A percentile compares a stretch with the other conserved stretches of the same genome.
These are phyloP conservation scores for Chymomyza amoena DNA, from an alignment of 2,888 invertebrate genomes.

Conservation along the genomic window DNA sequence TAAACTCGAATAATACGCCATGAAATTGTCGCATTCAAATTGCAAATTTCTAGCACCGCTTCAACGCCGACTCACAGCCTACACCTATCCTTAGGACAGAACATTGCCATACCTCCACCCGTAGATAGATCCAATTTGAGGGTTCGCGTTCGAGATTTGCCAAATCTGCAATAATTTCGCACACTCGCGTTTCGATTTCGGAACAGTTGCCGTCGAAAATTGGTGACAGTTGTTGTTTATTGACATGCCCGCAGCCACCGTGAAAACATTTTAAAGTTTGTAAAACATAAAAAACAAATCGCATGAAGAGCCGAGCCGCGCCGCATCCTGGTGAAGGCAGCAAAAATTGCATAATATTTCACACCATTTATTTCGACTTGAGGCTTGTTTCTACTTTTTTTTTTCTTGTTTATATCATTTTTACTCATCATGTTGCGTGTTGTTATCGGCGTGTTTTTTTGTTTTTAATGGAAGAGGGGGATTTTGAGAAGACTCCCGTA, in stretches of 20 bases:
- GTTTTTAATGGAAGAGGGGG: conserved; percentile 19
- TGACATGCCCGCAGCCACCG: conserved; percentile 74
- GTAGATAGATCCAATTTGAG: background rate
- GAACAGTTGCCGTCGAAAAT: conserved; percentile 47
- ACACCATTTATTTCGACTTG: conserved; percentile 61
- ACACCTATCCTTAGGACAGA: background rate
- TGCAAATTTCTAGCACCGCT: conserved; percentile 8
- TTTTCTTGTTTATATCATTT: background rate
- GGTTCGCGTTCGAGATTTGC: conserved; percentile 58
- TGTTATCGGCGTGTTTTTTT: conserved; percentile 54
- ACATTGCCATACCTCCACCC: background rate
- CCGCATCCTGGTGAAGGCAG: conserved; percentile 6
- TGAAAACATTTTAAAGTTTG: conserved; percentile 77
- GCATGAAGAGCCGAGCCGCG: conserved; percentile 12
- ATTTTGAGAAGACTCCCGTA: background rate
- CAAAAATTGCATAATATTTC: conserved; percentile 71
- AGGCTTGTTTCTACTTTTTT: conserved; percentile 18
- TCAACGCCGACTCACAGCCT: background rate
- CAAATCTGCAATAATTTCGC: conserved; percentile 75
- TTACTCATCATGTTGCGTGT: conserved; percentile 21
- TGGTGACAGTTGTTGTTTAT: conserved; percentile 78
- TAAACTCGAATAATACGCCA: conserved; percentile 72
- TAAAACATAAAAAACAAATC: conserved; percentile 66
- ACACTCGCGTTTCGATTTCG: conserved; percentile 62
- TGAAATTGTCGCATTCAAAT: conserved; percentile 68